Percentiles rank a stretch among this genome's conserved stretches.
Conservation (phyloP, 2,113 vertebrate species). For the Myiozetetes cayanensis region DNA sequence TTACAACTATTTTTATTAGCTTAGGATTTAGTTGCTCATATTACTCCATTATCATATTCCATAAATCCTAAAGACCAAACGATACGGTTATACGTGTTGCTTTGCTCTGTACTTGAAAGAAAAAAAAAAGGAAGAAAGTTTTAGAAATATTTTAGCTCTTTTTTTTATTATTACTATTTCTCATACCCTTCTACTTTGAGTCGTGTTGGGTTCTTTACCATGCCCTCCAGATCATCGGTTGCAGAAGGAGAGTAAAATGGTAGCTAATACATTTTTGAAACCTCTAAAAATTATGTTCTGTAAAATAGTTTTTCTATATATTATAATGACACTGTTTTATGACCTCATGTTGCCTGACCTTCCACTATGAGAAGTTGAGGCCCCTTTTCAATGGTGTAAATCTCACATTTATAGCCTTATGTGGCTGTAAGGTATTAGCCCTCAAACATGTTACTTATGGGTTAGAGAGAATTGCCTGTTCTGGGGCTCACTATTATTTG, state of each 20-base stretch:
- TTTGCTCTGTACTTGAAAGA: neutral
- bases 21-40: neutral
- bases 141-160: neutral
- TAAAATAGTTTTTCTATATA: conserved; percentile 56
- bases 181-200: neutral
- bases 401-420: neutral
- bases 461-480: neutral
- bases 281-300: conserved; percentile 53
- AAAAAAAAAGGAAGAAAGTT: neutral
- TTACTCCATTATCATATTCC: neutral
- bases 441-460: neutral
- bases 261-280: conserved; percentile 55
- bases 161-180: conserved; percentile 19
- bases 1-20: neutral
- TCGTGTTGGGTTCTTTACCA: neutral
- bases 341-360: conserved; percentile 36
- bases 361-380: neutral
- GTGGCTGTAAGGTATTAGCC: neutral
- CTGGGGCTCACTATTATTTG: neutral
- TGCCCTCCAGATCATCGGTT: neutral
- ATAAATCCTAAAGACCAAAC: neutral
- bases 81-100: neutral
- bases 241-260: neutral
- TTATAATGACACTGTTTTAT: conserved; percentile 51
- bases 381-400: neutral